Percentiles rank a stretch among this genome's conserved stretches.
Evolutionary conservation across 2,113 vertebrate genomes (phyloP).

Genomic region (Podocnemis expansa): DNA sequence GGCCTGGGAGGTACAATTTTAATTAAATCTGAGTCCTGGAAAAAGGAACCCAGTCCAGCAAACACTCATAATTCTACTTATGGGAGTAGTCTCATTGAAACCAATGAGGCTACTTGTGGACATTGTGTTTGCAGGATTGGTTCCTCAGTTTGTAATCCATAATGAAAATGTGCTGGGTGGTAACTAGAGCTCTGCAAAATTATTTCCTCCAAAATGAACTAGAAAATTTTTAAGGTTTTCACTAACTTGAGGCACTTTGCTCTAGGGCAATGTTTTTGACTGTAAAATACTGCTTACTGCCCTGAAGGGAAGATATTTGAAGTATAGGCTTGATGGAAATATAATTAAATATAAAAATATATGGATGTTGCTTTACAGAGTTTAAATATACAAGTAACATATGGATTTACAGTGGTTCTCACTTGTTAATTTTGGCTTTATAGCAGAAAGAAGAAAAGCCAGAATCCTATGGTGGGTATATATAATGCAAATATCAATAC

Average conservation of each 20-base stretch:
- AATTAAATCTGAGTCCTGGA: neutral
- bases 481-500: constrained; percentile 84
- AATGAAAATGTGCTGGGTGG: neutral
- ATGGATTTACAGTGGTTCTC: neutral
- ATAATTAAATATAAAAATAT: neutral
- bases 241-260: neutral
- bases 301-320: neutral
- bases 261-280: neutral
- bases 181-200: neutral
- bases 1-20: neutral
- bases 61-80: neutral
- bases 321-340: neutral
- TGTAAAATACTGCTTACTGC: neutral
- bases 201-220: neutral
- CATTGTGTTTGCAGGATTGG: neutral
- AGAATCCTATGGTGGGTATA: constrained; percentile 77
- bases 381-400: accelerated
- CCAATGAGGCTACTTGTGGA: accelerated
- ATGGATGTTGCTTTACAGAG: neutral
- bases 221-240: neutral
- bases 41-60: neutral
- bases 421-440: neutral
- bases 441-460: constrained; percentile 82
- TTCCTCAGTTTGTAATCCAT: neutral
- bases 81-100: neutral